Percentiles rank a stretch among this genome's conserved stretches.
Evolutionary conservation across 2,797 vertebrate species (phyloP).

Genomic region (Acrocephalus scirpaceus): DNA sequence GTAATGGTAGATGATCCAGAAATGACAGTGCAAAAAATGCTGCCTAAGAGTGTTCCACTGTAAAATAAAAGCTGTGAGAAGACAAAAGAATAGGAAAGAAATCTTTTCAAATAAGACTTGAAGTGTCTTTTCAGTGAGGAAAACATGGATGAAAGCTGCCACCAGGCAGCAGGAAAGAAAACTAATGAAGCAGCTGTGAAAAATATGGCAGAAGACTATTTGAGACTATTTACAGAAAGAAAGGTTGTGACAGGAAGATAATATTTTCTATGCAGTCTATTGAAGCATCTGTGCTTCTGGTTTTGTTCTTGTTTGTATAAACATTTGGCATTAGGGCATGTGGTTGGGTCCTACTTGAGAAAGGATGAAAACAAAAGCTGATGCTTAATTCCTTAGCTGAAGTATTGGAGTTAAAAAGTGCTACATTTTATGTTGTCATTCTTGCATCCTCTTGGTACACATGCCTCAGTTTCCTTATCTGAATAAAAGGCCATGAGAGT

Average conservation of each 20-base stretch:
- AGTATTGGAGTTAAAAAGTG: neutral
- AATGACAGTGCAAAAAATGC: neutral
- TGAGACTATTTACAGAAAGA: neutral
- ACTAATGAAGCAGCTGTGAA: neutral
- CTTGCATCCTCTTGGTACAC: neutral
- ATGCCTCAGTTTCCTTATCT: neutral
- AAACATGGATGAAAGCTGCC: neutral
- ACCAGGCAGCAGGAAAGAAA: neutral
- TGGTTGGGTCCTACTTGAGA: neutral
- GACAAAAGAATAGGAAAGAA: neutral
- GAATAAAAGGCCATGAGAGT: neutral
- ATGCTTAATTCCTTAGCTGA: neutral
- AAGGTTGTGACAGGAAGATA: neutral
- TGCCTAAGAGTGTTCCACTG: neutral
- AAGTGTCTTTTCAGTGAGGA: neutral
- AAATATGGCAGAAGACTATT: neutral
- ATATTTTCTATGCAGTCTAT: neutral
- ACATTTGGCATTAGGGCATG: neutral
- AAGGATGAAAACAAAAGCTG: neutral
- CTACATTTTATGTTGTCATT: accelerated
- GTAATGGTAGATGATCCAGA: neutral
- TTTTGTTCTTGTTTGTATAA: neutral
- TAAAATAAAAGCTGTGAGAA: neutral
- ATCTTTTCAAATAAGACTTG: neutral
- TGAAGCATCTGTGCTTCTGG: neutral